Conservation (phyloP, 2,113 vertebrate species). For the Pipra filicauda region DNA sequence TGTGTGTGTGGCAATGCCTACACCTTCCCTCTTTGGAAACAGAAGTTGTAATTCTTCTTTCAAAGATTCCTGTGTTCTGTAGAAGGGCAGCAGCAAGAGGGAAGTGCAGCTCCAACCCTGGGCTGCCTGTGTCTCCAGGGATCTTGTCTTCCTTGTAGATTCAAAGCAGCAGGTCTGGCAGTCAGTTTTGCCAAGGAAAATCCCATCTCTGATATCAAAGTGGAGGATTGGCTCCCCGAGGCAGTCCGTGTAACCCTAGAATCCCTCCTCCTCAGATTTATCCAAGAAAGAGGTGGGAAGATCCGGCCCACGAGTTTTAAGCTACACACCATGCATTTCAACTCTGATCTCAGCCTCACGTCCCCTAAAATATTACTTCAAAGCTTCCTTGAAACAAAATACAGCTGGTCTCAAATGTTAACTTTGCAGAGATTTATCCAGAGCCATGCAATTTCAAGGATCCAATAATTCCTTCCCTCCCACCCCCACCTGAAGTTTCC, state of each 20-base stretch:
- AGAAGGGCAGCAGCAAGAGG: background rate
- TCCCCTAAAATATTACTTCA: slow-evolving; percentile 1
- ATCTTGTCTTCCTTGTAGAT: background rate
- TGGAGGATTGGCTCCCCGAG: background rate
- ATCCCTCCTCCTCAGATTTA: background rate
- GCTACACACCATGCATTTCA: background rate
- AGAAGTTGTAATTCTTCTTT: background rate
- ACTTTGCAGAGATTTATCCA: background rate
- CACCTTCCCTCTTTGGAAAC: background rate
- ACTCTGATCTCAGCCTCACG: background rate
- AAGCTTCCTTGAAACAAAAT: slow-evolving; percentile 17
- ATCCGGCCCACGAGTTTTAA: background rate
- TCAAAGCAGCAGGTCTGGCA: background rate
- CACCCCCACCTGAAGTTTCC: slow-evolving; percentile 8
- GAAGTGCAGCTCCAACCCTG: background rate
- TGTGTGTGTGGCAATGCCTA: background rate
- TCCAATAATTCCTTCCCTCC: slow-evolving; percentile 1
- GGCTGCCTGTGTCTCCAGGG: background rate
- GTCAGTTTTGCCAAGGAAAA: background rate
- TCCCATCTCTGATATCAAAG: background rate
- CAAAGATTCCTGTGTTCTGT: background rate
- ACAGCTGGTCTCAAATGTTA: background rate
- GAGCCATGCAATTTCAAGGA: background rate
- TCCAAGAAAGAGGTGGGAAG: background rate
- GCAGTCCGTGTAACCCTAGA: background rate